Evolutionary conservation across 2,797 vertebrate genomes (phyloP).

Genomic region (Acridotheres tristis): DNA sequence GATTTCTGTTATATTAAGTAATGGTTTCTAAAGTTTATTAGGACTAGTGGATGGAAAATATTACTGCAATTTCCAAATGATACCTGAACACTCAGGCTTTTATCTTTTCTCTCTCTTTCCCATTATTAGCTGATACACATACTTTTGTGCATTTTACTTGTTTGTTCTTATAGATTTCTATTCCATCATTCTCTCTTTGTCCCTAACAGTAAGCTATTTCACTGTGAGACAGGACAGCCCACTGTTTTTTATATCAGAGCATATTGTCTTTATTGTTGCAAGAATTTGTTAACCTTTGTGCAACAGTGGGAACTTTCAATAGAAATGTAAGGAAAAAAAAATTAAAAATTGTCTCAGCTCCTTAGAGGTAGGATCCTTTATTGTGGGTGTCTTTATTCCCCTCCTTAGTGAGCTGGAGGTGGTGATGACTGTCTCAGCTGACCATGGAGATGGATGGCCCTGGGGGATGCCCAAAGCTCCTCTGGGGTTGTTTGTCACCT

Average conservation of each 20-base stretch:
- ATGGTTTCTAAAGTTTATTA: background rate
- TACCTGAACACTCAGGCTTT: background rate
- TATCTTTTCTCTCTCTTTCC: background rate
- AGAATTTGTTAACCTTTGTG: background rate
- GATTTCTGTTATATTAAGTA: background rate
- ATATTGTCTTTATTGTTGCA: background rate
- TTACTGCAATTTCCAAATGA: background rate
- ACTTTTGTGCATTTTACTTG: background rate
- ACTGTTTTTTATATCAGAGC: background rate
- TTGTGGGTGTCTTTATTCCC: background rate
- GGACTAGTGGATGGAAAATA: background rate
- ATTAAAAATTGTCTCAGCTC: background rate
- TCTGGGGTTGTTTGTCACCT: background rate
- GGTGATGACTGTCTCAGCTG: background rate
- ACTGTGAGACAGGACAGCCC: background rate
- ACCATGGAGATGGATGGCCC: background rate
- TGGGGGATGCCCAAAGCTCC: accelerated
- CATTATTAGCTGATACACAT: background rate
- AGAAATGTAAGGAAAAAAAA: background rate
- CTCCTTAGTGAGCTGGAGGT: background rate
- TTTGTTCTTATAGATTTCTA: background rate
- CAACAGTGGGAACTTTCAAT: background rate
- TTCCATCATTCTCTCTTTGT: background rate
- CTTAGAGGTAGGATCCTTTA: background rate
- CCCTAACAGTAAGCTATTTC: background rate